Evolutionary conservation across 2,888 invertebrate species (phyloP), one percentile per base, ranked within the genome.

Genomic region (Parasteatoda lunata): DNA sequence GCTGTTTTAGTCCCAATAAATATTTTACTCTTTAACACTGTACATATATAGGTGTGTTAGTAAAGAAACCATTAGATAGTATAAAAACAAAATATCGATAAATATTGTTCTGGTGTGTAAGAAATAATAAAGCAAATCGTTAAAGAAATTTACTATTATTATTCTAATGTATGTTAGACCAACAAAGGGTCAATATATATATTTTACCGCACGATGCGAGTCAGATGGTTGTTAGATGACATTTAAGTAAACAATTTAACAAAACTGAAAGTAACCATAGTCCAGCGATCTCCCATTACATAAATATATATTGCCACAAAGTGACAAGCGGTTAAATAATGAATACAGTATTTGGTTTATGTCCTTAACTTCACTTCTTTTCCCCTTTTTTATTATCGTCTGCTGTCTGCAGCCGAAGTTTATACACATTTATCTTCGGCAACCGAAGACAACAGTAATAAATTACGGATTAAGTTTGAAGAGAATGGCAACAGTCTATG

Each of bases 381-480:
- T 11, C 52, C 52, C 11, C 13, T 15, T 15, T 54, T 54, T 54
- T 45, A 73, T 54, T 30, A 73, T 65, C 64, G n/a, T 48, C 49
- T 48, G 64, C 64, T 76, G 59, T 59, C 76, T 76, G 15, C 15
- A 65, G 64, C 47, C 47, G 76, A 15, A 45, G 64, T 76, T 49
- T 65, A 59, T n/a, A 15, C n/a, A 65, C 59, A 76, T 76, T 65
- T 65, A 76, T 76, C 76, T 76, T 11, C 59, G 5, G 76, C n/a
- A 48, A 64, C 48, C 13, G 68, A 52, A 77, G 77, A 77, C 77
- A 77, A 68, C 66, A 66, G 79, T 52, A 71, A 79, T 79, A 79
- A 79, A 79, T 79, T 71, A 79, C 70, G 79, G 79, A 79, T 79
- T 79, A 79, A 51, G 71, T 64, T 30, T 64, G 45, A 64, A 71